Evolutionary conservation across 2,797 vertebrate genomes (phyloP), one percentile per base, ranked within the genome.

Genomic region (Chanos chanos): DNA sequence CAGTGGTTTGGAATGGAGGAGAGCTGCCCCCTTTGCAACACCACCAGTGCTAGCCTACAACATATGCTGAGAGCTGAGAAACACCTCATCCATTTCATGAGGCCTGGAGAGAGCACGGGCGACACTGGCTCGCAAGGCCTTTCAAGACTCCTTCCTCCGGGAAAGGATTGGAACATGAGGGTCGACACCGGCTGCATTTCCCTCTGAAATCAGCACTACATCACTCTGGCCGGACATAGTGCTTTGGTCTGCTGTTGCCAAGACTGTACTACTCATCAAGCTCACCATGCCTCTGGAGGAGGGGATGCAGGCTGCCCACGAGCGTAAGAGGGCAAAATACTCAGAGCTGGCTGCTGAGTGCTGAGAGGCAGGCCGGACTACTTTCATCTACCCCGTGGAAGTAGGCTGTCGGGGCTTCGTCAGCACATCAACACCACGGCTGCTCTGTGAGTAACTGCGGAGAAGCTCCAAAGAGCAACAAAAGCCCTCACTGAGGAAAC

Each of bases 1-100:
- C 22, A 49, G 48, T 63, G 61, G 62, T 65, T 57, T 3, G 4
- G 43, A 6, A 66, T 4, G 1, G 19, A 56, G 24, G 10, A 41
- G 22, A 15, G 9, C 36, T 57, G 54, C 21, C 2, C 19, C 1
- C 31, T 64, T 36, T 55, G 43, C 6, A 19, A 34, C n/a, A 33
- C 28, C 25, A 25, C 15, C 27, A 59, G 57, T 1, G 31, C 50
- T 36, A 57, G 19, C 34, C 56, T 61, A 56, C 50, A 16, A 19
- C 45, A 62, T 39, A 16, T 52, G 24, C 40, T 48, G 12, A n/a
- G 43, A 28, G 28, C n/a, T n/a, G n/a, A n/a, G n/a, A n/a, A n/a
- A n/a, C n/a, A n/a, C n/a, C n/a, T n/a, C n/a, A n/a, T n/a, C n/a
- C n/a, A n/a, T n/a, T n/a, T n/a, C n/a, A n/a, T n/a, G n/a, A n/a